Percentiles rank a stretch among this genome's conserved stretches.
Conservation (phyloP, 1,140 invertebrate genomes). For the Drosophila rufa region DNA sequence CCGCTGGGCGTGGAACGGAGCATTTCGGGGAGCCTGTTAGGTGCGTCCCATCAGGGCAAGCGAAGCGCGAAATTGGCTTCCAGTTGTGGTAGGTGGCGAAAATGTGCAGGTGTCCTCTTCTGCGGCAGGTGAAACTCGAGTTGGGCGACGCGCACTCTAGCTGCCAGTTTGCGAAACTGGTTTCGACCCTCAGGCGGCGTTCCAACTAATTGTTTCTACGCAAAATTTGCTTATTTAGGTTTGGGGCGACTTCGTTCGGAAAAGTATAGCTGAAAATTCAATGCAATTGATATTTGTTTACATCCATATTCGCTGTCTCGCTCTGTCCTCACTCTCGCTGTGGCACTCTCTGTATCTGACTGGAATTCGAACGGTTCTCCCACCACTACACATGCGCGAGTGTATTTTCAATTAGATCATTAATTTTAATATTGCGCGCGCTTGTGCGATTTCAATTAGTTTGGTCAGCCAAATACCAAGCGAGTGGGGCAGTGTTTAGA, state of each 20-base stretch:
- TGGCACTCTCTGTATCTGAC: constrained; percentile 16
- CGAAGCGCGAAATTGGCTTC: constrained; percentile 74
- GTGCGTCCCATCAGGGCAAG: constrained; percentile 53
- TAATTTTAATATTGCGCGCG: constrained; percentile 71
- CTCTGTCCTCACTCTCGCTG: background rate
- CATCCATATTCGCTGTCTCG: constrained; percentile 21
- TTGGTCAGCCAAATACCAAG: constrained; percentile 38
- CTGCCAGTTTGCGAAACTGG: constrained; percentile 18
- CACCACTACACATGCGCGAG: constrained; percentile 36
- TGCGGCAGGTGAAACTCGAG: constrained; percentile 54
- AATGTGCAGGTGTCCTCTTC: constrained; percentile 24
- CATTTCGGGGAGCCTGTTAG: constrained; percentile 16
- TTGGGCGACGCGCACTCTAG: constrained; percentile 2
- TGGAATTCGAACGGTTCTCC: constrained; percentile 50
- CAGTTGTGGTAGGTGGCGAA: constrained; percentile 31
- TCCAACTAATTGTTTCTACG: background rate
- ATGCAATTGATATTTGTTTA: constrained; percentile 45
- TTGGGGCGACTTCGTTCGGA: background rate
- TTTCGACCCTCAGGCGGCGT: constrained; percentile 22
- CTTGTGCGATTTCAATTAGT: constrained; percentile 67
- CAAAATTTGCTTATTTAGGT: background rate
- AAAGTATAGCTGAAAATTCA: constrained; percentile 6
- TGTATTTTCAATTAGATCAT: constrained; percentile 77
- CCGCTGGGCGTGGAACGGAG: constrained; percentile 67
- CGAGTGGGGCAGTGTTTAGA: too few species aligned